phyloP scores from a whole-genome alignment of 2,888 invertebrate species.

The Catocala fraxini region DNA sequence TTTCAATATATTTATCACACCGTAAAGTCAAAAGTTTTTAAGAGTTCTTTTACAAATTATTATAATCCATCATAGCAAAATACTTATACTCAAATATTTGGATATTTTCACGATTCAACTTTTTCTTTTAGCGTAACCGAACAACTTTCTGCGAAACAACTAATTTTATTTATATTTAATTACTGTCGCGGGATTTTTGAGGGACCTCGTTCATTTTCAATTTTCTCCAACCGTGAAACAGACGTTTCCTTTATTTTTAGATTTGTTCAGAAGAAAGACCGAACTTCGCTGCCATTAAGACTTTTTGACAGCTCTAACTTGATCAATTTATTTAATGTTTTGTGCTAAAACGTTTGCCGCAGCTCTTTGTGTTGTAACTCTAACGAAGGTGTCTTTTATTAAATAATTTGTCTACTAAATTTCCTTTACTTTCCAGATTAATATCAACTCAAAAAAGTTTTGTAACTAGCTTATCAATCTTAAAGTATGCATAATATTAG shows the following conservation, averaged over 20 bases:
- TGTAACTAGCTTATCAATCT: too few species aligned
- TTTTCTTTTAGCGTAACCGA: too few species aligned
- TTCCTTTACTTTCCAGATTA: not conserved
- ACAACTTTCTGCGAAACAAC: slow-evolving; percentile 1
- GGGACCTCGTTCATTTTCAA: slow-evolving; percentile 8
- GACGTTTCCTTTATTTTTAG: slow-evolving; percentile 6
- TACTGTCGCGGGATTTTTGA: slow-evolving; percentile 7
- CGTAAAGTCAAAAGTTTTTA: too few species aligned
- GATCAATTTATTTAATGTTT: slow-evolving; percentile 19
- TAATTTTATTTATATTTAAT: slow-evolving; percentile 26
- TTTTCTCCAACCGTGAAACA: slow-evolving; percentile 3
- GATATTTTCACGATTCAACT: too few species aligned
- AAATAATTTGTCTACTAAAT: not conserved
- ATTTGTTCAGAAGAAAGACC: slow-evolving; percentile 8
- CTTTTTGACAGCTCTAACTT: slow-evolving; percentile 16
- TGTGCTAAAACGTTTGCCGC: not conserved
- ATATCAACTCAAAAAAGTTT: too few species aligned
- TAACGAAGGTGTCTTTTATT: not conserved
- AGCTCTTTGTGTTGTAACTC: not conserved
- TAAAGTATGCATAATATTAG: too few species aligned
- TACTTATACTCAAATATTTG: too few species aligned
- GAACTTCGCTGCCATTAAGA: not conserved
- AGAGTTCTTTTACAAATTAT: too few species aligned
- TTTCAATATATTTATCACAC: too few species aligned
- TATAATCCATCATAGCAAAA: too few species aligned